Percentiles rank a stretch among this genome's conserved stretches.
Conservation (phyloP, 2,113 vertebrate genomes). For the Brachypteracias leptosomus region DNA sequence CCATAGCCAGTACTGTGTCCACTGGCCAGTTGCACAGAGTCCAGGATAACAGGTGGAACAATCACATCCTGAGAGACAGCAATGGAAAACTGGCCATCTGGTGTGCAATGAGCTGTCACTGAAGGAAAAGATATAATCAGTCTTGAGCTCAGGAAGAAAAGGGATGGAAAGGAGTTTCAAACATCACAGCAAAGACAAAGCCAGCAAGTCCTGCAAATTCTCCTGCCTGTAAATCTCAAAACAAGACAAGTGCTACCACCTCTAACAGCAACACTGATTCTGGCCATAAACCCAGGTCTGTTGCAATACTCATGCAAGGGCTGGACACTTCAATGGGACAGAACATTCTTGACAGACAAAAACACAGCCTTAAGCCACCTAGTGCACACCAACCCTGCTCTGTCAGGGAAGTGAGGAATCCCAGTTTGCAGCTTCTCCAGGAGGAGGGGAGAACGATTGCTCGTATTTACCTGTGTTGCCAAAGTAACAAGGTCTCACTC, state of each 20-base stretch:
- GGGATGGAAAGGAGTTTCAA: neutral
- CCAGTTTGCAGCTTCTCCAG: neutral
- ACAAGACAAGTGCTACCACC: neutral
- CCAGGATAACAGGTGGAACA: slow-evolving; percentile 24
- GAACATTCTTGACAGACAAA: neutral
- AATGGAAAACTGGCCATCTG: slow-evolving; percentile 50
- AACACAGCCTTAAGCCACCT: neutral
- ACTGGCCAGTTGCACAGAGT: slow-evolving; percentile 44
- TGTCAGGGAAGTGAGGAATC: neutral
- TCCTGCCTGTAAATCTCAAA: neutral
- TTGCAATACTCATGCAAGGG: neutral
- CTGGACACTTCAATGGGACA: neutral
- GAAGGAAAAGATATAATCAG: neutral
- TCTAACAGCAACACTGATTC: fast-evolving
- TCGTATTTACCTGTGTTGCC: slow-evolving; percentile 59
- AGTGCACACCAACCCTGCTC: neutral
- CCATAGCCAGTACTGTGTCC: neutral
- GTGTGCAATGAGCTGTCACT: slow-evolving; percentile 66
- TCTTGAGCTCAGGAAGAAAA: neutral
- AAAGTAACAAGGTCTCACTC: slow-evolving; percentile 60
- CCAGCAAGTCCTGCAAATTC: neutral
- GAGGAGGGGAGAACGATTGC: neutral
- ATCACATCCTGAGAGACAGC: slow-evolving; percentile 41
- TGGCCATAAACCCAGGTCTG: neutral
- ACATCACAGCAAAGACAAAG: neutral